These are phyloP conservation scores for Thecocarcelia acutangulata DNA, from an alignment of 2,888 invertebrate species.

Conservation along the genomic window DNA sequence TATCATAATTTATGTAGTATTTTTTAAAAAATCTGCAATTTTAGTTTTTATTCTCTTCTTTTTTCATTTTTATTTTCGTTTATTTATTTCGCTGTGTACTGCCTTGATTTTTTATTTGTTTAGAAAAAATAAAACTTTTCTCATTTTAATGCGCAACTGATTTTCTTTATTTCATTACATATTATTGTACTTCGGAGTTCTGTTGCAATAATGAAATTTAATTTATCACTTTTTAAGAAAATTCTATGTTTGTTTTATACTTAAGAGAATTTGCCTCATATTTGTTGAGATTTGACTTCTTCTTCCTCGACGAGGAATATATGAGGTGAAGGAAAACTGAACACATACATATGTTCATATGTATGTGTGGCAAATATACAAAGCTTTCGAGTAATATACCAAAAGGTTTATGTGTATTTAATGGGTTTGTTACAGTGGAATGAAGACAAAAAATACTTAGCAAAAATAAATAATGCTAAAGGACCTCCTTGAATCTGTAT, in stretches of 20 bases:
- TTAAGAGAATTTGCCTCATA: slow-evolving; percentile 58
- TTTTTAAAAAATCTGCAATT: too few relatives aligned
- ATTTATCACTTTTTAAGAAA: slow-evolving; percentile 57
- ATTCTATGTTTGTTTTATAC: slow-evolving; percentile 65
- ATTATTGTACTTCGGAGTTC: neutral
- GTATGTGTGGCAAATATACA: neutral
- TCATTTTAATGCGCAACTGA: slow-evolving; percentile 11
- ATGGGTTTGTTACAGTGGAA: slow-evolving; percentile 19
- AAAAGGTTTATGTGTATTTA: slow-evolving; percentile 42
- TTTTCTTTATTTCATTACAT: slow-evolving; percentile 28
- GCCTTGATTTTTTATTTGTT: slow-evolving; percentile 19
- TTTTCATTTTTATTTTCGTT: too few relatives aligned
- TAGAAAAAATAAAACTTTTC: slow-evolving; percentile 9
- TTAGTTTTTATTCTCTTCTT: too few relatives aligned
- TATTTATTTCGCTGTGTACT: neutral
- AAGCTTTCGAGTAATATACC: slow-evolving; percentile 14
- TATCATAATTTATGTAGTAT: too few relatives aligned
- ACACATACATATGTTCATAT: too few relatives aligned
- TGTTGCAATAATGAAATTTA: slow-evolving; percentile 59
- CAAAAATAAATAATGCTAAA: too few relatives aligned
- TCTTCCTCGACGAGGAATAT: neutral
- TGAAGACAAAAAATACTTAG: neutral
- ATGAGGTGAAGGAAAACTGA: too few relatives aligned
- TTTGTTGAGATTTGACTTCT: slow-evolving; percentile 26
- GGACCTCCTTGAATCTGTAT: too few relatives aligned